These are phyloP conservation scores for Lottia scabra DNA, from an alignment of 2,888 invertebrate genomes.

Conservation along the genomic window DNA sequence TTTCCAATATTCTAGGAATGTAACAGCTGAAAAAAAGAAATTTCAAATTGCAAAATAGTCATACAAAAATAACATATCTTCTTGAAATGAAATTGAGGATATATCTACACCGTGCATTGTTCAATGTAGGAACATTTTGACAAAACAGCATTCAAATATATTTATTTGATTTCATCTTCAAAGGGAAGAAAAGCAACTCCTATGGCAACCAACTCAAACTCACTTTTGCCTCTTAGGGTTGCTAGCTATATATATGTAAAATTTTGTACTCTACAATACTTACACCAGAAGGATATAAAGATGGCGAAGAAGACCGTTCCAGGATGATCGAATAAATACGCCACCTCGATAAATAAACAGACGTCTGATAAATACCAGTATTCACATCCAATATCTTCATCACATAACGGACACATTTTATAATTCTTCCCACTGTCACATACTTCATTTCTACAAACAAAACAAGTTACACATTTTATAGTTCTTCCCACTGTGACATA, in stretches of 20 bases:
- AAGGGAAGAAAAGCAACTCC: no score
- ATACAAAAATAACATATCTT: no score
- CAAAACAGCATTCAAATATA: no score
- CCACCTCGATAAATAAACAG: conserved; percentile 71
- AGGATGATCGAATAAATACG: conserved; percentile 74
- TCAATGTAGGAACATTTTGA: no score
- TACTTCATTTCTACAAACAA: conserved; percentile 68
- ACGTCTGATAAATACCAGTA: conserved; percentile 73
- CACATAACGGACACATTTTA: conserved; percentile 74
- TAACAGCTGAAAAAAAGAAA: conserved; percentile 70
- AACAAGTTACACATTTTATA: conserved; percentile 73
- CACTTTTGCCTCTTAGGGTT: no score
- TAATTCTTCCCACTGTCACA: conserved; percentile 70
- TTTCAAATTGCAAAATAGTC: no score
- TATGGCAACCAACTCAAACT: no score
- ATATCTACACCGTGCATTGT: no score
- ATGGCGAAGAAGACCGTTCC: conserved; percentile 74
- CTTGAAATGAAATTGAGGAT: no score
- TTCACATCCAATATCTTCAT: conserved; percentile 72
- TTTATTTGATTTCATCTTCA: no score
- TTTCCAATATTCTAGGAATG: conserved; percentile 75
- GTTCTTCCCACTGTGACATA: conserved; percentile 70
- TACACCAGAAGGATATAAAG: conserved; percentile 74
- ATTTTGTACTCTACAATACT: conserved; percentile 36
- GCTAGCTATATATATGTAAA: not conserved